Evolutionary conservation across 1,140 invertebrate species (phyloP).

Genomic region (Antheraea pernyi): DNA sequence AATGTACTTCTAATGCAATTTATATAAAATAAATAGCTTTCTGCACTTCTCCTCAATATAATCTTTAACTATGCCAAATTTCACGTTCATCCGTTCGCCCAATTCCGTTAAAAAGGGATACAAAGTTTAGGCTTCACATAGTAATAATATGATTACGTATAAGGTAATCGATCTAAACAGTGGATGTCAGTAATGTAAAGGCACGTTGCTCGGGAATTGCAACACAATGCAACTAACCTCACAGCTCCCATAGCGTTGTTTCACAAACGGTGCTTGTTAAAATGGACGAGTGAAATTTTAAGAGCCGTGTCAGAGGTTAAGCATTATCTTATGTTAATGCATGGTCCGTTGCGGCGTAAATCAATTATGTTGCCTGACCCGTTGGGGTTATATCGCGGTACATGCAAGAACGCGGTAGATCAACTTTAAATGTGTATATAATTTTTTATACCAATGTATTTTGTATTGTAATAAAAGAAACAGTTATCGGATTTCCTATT

Average conservation of each 20-base stretch:
- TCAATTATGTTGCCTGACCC: conserved; percentile 72
- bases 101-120: too few species aligned
- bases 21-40: too few species aligned
- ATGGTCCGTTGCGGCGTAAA: conserved; percentile 62
- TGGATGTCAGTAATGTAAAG: background rate
- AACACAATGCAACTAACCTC: background rate
- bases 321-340: conserved; percentile 76
- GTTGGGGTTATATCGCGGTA: conserved; percentile 33
- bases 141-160: too few species aligned
- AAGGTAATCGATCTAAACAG: too few species aligned
- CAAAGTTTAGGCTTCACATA: too few species aligned
- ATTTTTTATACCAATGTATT: background rate
- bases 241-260: conserved; percentile 11
- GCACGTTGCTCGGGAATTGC: background rate
- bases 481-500: too few species aligned
- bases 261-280: conserved; percentile 30
- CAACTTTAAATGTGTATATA: background rate
- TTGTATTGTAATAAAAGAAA: background rate
- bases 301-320: conserved; percentile 66
- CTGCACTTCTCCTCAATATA: too few species aligned
- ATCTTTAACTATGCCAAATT: too few species aligned
- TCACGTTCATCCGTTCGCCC: too few species aligned
- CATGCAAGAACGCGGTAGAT: background rate
- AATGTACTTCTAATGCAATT: too few species aligned
- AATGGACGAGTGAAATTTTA: conserved; percentile 63